These are phyloP conservation scores for Chydorus sphaericus DNA, from an alignment of 2,888 invertebrate genomes.

Conservation along the genomic window DNA sequence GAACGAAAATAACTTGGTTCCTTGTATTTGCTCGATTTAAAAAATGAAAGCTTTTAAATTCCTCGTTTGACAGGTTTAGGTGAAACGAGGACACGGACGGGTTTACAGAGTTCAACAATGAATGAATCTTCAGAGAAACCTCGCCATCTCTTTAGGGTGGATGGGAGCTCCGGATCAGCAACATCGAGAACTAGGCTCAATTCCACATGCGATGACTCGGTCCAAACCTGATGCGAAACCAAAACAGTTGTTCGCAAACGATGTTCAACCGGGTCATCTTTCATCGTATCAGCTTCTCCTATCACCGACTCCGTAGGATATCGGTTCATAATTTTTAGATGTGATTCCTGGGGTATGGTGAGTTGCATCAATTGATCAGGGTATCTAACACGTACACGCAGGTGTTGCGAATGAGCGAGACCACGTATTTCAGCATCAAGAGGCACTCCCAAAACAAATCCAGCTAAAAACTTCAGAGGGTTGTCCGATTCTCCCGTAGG, in stretches of 20 bases:
- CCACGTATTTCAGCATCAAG: constrained; percentile 74
- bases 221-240: constrained; percentile 66
- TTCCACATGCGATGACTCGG: constrained; percentile 78
- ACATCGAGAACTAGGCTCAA: constrained; percentile 69
- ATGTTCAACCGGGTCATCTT: constrained; percentile 17
- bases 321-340: not conserved
- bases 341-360: constrained; percentile 30
- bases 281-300: not conserved
- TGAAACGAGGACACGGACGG: constrained; percentile 69
- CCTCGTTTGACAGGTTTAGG: constrained; percentile 78
- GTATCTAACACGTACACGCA: constrained; percentile 55
- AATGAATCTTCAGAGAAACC: constrained; percentile 34
- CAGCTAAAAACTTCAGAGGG: constrained; percentile 81
- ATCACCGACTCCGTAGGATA: not conserved
- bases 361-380: constrained; percentile 81
- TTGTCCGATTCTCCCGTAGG: constrained; percentile 67
- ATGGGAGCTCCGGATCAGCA: constrained; percentile 30
- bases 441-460: constrained; percentile 70
- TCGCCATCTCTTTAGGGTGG: constrained; percentile 21
- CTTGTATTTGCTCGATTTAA: too few species aligned
- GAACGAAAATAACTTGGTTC: too few species aligned
- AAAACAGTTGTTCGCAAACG: constrained; percentile 72
- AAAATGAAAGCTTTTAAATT: too few species aligned
- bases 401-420: constrained; percentile 51
- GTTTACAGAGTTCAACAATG: constrained; percentile 65